Percentiles rank a stretch among this genome's conserved stretches.
These are phyloP conservation scores for Fundulus diaphanus DNA, from an alignment of 2,797 vertebrate genomes.

Conservation along the genomic window DNA sequence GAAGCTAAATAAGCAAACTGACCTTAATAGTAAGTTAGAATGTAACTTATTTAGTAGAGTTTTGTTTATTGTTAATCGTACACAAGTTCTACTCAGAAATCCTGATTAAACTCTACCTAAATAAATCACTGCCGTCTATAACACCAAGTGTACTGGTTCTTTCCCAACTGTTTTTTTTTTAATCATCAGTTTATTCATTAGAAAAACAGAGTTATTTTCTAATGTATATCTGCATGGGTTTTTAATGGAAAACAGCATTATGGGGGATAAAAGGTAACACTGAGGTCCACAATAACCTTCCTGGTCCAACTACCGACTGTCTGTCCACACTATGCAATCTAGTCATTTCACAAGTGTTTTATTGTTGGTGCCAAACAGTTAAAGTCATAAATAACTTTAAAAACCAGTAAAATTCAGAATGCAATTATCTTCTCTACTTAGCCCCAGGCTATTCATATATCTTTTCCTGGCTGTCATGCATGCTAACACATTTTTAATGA, in stretches of 20 bases:
- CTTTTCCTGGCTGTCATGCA: constrained; percentile 92
- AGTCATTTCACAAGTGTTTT: constrained; percentile 88
- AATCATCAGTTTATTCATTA: neutral
- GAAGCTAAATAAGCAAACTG: neutral
- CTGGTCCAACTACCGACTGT: constrained; percentile 43
- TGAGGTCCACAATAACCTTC: constrained; percentile 39
- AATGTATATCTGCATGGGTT: constrained; percentile 28
- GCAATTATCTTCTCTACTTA: constrained; percentile 99
- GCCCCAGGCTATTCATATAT: constrained; percentile 97
- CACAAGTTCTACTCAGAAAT: neutral
- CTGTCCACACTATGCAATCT: constrained; percentile 32
- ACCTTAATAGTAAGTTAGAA: neutral
- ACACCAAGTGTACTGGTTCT: neutral
- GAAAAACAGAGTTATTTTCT: neutral
- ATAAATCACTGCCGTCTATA: neutral
- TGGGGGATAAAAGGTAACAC: neutral
- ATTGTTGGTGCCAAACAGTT: constrained; percentile 90
- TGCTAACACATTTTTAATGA: constrained; percentile 96
- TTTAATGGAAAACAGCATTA: constrained; percentile 21
- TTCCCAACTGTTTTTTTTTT: neutral
- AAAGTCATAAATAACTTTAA: constrained; percentile 98
- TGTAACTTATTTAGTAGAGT: neutral
- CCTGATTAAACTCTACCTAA: neutral
- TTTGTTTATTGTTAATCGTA: neutral
- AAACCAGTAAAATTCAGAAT: constrained; percentile 99